Evolutionary conservation across 2,797 vertebrate genomes (phyloP).

Genomic region (Spinus olivaceus): DNA sequence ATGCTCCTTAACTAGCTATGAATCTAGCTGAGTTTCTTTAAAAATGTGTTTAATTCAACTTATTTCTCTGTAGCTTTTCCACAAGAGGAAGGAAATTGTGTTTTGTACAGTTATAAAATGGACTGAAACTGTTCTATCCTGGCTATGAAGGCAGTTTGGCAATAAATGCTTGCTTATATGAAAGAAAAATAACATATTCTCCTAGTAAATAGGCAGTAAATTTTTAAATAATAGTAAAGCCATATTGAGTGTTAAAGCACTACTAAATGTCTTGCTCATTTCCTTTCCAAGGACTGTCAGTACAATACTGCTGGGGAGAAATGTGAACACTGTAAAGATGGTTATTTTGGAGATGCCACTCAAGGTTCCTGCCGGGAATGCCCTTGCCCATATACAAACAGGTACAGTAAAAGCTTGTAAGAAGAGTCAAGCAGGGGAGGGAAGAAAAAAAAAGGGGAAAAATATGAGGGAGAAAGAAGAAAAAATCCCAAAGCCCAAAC

Average conservation of each 20-base stretch:
- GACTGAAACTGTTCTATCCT: not conserved
- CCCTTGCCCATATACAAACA: conserved; percentile 88
- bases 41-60: not conserved
- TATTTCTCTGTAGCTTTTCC: not conserved
- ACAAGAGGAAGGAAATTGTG: not conserved
- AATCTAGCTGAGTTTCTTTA: not conserved
- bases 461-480: no score
- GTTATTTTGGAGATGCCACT: conserved; percentile 83
- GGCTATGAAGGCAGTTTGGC: not conserved
- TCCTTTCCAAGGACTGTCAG: conserved; percentile 83
- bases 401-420: conserved; percentile 66
- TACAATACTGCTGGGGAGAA: conserved; percentile 87
- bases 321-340: conserved; percentile 90
- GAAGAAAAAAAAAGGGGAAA: rapidly evolving
- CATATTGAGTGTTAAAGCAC: not conserved
- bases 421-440: not conserved
- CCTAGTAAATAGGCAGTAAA: not conserved
- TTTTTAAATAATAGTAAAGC: not conserved
- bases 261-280: conserved; percentile 15
- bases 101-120: not conserved
- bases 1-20: not conserved
- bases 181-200: not conserved
- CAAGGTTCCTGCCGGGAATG: conserved; percentile 82
- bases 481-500: not conserved
- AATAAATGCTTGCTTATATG: not conserved